Evolutionary conservation across 2,113 vertebrate species (phyloP).

Genomic region (Columbina picui): DNA sequence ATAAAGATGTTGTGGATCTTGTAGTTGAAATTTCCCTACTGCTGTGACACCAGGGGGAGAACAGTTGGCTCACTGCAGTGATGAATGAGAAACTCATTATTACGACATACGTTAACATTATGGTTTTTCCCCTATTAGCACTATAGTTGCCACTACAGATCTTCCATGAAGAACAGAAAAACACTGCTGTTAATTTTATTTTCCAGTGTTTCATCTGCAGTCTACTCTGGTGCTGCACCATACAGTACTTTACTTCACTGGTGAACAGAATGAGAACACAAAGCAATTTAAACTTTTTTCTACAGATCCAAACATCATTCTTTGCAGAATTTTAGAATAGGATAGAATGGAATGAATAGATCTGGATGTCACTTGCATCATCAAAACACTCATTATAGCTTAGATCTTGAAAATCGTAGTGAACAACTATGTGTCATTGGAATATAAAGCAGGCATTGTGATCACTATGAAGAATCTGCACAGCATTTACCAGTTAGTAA

Average conservation of each 20-base stretch:
- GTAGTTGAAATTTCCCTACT: neutral
- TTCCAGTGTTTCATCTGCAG: neutral
- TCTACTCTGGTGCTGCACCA: neutral
- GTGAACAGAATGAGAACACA: slow-evolving; percentile 2
- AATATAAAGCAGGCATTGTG: slow-evolving; percentile 3
- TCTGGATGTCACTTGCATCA: slow-evolving; percentile 2
- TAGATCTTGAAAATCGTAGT: neutral
- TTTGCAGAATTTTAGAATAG: neutral
- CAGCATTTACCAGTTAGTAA: neutral
- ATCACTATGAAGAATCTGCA: neutral
- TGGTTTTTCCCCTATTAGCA: neutral
- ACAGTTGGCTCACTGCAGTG: neutral
- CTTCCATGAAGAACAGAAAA: neutral
- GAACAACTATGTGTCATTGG: neutral
- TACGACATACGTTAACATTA: neutral
- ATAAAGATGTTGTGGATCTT: neutral
- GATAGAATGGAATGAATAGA: neutral
- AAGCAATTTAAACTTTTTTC: slow-evolving; percentile 1
- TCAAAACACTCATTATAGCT: slow-evolving; percentile 12
- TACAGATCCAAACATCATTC: neutral
- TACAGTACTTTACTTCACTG: neutral
- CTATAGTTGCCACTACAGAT: neutral
- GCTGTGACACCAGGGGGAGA: slow-evolving; percentile 23
- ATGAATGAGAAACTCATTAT: neutral
- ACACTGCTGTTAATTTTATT: neutral